Evolutionary conservation across 2,888 invertebrate genomes (phyloP).

Genomic region (Antheraea assamensis): DNA sequence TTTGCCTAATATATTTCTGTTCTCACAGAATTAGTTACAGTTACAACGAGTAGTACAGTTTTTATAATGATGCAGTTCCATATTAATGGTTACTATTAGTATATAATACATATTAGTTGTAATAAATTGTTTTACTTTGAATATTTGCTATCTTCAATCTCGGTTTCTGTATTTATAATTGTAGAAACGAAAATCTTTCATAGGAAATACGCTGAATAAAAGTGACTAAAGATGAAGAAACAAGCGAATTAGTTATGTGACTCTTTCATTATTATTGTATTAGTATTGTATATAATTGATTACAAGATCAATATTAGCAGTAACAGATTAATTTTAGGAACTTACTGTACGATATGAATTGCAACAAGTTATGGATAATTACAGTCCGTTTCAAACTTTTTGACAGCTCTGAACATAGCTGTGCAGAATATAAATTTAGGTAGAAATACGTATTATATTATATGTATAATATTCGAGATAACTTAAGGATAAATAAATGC

Average conservation of each 20-base stretch:
- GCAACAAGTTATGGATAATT: too few relatives aligned
- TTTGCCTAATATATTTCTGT: neutral
- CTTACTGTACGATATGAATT: neutral
- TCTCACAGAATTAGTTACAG: conserved; percentile 26
- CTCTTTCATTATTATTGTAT: neutral
- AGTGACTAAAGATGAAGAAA: neutral
- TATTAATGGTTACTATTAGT: neutral
- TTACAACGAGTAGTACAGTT: conserved; percentile 24
- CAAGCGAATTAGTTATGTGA: neutral
- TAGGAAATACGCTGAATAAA: neutral
- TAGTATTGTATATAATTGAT: too few relatives aligned
- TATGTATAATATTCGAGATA: too few relatives aligned
- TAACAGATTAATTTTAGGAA: neutral
- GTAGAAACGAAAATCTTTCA: neutral
- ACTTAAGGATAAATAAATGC: too few relatives aligned
- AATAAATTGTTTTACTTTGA: neutral
- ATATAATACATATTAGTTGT: neutral
- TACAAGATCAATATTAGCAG: neutral
- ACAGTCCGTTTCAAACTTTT: too few relatives aligned
- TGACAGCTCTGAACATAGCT: too few relatives aligned
- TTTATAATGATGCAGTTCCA: neutral
- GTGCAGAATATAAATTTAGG: too few relatives aligned
- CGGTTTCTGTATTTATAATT: neutral
- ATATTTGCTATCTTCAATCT: neutral
- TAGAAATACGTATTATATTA: too few relatives aligned